Evolutionary conservation across 1,140 invertebrate species (phyloP), one percentile per base, ranked within the genome.

Genomic region (Plutomurus gul): DNA sequence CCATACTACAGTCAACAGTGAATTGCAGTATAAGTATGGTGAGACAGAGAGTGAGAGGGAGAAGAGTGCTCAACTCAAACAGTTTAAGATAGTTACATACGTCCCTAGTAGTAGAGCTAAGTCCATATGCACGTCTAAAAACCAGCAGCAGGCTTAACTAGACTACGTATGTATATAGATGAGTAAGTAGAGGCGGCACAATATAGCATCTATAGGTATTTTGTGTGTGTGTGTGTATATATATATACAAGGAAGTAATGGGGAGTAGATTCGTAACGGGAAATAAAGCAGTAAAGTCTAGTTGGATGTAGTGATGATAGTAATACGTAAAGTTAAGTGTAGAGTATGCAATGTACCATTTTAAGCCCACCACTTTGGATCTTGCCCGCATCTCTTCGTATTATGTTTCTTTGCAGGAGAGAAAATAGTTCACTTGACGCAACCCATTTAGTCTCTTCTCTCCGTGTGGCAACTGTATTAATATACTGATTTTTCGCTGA

Each of bases 381-480:
- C 56, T 65, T 65, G 36, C 56, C 56, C 56, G 27, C 56, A 65
- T 65, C 56, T 30, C 46, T 27, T 16, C 27, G 56, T 65, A 73
- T 40, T 73, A 47, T 43, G 71, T 72, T 72, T 72, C 70, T 72
- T 72, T 37, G 70, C 40, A 43, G 70, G 70, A 72, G 46, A 75
- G 73, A 51, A 75, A 65, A 51, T 51, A 51, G 46, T 51, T 75
- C 73, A 75, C 25, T 47, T 75, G 73, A 75, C 73, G 73, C 40
- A 51, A 51, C 73, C 73, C 73, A 75, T 75, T 75, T 75, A 75
- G 73, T 75, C 73, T 75, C 73, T 75, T 75, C 73, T 75, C 73
- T 75, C 43, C 75, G 33, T 76, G 75, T 76, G 37, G 75, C 47
- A 56, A 76, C 49, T 76, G 49, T 60, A 56, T 56, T 76, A 56